These are phyloP conservation scores for Plebejus argus DNA, from an alignment of 2,888 invertebrate species.

Conservation along the genomic window DNA sequence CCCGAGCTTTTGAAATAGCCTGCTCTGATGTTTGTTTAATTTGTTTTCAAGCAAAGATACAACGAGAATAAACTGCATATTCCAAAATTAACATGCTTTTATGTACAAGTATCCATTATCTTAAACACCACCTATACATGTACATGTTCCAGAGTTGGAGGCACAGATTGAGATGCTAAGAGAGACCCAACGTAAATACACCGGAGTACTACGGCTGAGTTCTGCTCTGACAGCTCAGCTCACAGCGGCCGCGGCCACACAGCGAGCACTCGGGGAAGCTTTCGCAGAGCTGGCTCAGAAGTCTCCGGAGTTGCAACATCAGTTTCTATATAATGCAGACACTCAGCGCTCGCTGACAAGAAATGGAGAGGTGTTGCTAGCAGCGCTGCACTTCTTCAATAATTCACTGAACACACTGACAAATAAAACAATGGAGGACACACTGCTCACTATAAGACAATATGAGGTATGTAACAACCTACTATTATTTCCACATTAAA, in stretches of 20 bases:
- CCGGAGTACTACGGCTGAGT: slow-evolving; percentile 91
- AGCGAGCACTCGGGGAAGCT: slow-evolving; percentile 94
- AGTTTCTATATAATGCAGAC: slow-evolving; percentile 96
- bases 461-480: slow-evolving; percentile 82
- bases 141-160: slow-evolving; percentile 87
- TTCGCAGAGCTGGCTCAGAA: slow-evolving; percentile 98
- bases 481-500: neutral
- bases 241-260: slow-evolving; percentile 85
- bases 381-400: slow-evolving; percentile 97
- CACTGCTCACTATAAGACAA: slow-evolving; percentile 83
- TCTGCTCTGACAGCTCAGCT: slow-evolving; percentile 91
- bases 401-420: slow-evolving; percentile 97
- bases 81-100: no score
- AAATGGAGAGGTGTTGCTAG: slow-evolving; percentile 95
- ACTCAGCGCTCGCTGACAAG: slow-evolving; percentile 94
- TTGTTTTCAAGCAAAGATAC: no score
- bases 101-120: no score
- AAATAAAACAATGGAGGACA: slow-evolving; percentile 99
- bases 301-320: slow-evolving; percentile 95
- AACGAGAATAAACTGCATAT: no score
- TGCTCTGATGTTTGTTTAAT: no score
- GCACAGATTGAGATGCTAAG: slow-evolving; percentile 95
- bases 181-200: slow-evolving; percentile 96
- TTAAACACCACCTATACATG: neutral
- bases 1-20: no score